phyloP scores from a whole-genome alignment of 2,888 invertebrate genomes.

The Allolobophora icterica region DNA sequence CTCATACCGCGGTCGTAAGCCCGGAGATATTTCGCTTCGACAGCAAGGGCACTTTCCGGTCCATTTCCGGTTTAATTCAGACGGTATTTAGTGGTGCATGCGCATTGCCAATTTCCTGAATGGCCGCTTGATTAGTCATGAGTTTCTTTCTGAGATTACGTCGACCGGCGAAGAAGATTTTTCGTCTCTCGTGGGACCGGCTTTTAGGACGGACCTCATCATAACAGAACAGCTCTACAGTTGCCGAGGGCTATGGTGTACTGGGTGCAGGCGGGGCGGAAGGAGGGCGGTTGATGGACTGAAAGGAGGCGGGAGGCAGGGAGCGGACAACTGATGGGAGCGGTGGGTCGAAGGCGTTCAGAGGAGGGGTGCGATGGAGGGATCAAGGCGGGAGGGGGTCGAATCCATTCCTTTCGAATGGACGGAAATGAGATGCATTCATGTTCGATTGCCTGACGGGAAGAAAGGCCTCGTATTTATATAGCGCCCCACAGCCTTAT shows the following conservation, averaged over 20 bases:
- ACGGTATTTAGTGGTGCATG: background rate
- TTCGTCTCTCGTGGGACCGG: background rate
- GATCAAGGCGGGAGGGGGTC: background rate
- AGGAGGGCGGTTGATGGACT: background rate
- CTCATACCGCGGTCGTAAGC: background rate
- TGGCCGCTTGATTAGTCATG: slow-evolving; percentile 11
- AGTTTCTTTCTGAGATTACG: slow-evolving; percentile 17
- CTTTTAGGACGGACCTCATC: background rate
- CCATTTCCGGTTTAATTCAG: background rate
- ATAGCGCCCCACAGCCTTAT: background rate
- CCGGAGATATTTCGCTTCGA: background rate
- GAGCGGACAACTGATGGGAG: no score
- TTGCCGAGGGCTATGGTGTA: background rate
- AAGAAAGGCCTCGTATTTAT: background rate
- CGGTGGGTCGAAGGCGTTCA: no score
- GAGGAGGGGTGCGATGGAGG: background rate
- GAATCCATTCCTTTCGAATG: background rate
- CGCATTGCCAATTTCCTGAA: slow-evolving; percentile 11
- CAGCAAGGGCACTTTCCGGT: background rate
- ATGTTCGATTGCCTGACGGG: background rate
- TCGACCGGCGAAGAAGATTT: background rate
- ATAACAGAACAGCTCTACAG: background rate
- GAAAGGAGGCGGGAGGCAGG: background rate
- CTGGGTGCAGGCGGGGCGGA: background rate
- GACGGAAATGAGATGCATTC: background rate